Percentiles rank a stretch among this genome's conserved stretches.
Conservation (phyloP, 2,113 vertebrate species). For the Cranoglanis bouderius region DNA sequence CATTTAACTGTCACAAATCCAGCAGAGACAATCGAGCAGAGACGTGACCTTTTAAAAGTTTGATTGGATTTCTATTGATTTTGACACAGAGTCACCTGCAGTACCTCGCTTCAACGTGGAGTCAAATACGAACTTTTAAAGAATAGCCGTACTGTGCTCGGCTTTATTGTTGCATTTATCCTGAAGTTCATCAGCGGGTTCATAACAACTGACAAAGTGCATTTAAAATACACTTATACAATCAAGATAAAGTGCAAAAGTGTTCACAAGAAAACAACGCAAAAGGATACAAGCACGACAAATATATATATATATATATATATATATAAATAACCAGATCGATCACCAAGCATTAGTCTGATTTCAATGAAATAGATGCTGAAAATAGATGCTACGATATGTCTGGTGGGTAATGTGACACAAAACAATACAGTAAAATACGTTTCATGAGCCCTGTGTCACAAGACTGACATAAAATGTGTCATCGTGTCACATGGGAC, state of each 20-base stretch:
- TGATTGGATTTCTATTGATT: slow-evolving; percentile 34
- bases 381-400: too few species aligned
- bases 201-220: background rate
- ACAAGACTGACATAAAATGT: too few species aligned
- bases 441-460: background rate
- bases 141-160: background rate
- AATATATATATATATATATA: too few species aligned
- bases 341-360: background rate
- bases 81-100: background rate
- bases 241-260: background rate
- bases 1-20: slow-evolving; percentile 33
- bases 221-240: background rate
- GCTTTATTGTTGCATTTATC: background rate
- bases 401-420: background rate
- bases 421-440: background rate
- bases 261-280: background rate
- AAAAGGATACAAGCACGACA: background rate
- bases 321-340: background rate
- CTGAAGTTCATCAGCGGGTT: background rate
- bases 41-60: slow-evolving; percentile 37
- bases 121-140: background rate
- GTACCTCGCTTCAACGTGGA: background rate
- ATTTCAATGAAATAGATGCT: too few species aligned
- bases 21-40: slow-evolving; percentile 20
- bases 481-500: too few species aligned